Evolutionary conservation across 2,888 invertebrate species (phyloP).

Genomic region (Alcis repandata): DNA sequence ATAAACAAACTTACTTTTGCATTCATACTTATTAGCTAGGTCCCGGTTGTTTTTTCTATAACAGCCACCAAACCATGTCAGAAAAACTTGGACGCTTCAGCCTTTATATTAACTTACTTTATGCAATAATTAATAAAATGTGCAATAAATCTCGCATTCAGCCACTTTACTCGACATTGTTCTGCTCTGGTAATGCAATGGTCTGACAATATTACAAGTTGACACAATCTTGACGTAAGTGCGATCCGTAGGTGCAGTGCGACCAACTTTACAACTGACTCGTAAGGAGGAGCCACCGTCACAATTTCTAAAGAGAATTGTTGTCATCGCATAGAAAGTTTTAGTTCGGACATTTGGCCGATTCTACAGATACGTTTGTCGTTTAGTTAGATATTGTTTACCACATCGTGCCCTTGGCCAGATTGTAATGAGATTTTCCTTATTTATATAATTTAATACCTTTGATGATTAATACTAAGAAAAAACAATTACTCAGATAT

Average conservation of each 20-base stretch:
- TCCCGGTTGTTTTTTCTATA: too few relatives aligned
- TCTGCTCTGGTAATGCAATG: slow-evolving; percentile 22
- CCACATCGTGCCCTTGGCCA: slow-evolving; percentile 27
- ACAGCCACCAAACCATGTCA: too few relatives aligned
- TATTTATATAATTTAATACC: slow-evolving; percentile 16
- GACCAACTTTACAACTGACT: neutral
- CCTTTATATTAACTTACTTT: too few relatives aligned
- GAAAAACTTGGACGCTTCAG: neutral
- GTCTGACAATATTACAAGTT: slow-evolving; percentile 22
- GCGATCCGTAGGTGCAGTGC: slow-evolving; percentile 15
- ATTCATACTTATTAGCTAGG: too few relatives aligned
- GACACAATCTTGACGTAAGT: slow-evolving; percentile 36
- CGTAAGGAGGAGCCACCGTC: neutral
- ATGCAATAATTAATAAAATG: slow-evolving; percentile 12
- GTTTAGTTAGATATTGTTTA: slow-evolving; percentile 22
- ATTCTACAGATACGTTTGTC: neutral
- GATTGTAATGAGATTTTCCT: slow-evolving; percentile 34
- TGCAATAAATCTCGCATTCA: slow-evolving; percentile 24
- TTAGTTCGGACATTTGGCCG: neutral
- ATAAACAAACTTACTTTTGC: too few relatives aligned
- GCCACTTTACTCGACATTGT: slow-evolving; percentile 29
- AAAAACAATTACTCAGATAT: neutral
- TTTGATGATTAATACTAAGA: neutral
- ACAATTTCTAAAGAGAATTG: neutral
- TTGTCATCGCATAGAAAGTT: neutral